Evolutionary conservation across 2,888 invertebrate species (phyloP), one percentile per base, ranked within the genome.

Genomic region (Ditylenchus weischeri): DNA sequence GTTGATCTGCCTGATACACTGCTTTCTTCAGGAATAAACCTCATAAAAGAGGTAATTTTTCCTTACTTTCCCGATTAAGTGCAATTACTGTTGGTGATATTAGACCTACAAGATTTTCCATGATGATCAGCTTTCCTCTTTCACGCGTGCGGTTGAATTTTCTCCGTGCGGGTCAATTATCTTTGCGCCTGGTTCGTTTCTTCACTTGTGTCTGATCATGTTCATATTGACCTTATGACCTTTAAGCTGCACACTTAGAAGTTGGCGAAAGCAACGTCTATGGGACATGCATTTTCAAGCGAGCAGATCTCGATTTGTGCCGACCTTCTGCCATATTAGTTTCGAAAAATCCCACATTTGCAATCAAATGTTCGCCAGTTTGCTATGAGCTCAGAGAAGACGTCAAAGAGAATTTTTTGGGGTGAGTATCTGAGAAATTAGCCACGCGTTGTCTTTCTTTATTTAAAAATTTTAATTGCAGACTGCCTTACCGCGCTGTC

Each of bases 41-140:
- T 69, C 18, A 29, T 23, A 21, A 50, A 70, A 71, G 63, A 59
- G 57, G 65, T 73, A 48, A 18, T 7, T 11, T 43, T 8, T 6
- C 8, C 3, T 6, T 13, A 15, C 8, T n/a, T 29, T 29, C 3
- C 3, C 29, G 2, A 50, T 50, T 21, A 50, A 4, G 50, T 2
- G 50, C 18, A 11, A 5, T 54, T 15, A 21, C 54, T 4, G n/a
- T 11, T 54, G 10, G 18, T 0, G 13, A 21, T 50, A 75, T 66
- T 60, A 74, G 79, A 50, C 19, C 19, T 80, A 78, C 67, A 75
- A 90, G 48, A 86, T 92, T 57, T 94, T 90, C 84, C 90, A 92
- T 78, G 93, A 94, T 78, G 93, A 93, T 83, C 93, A 93, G 0
- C 87, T 93, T 73, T 91, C 92, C 84, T 92, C 95, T 0, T 98